phyloP scores from a whole-genome alignment of 2,797 vertebrate species.

The Liparis tanakae region DNA sequence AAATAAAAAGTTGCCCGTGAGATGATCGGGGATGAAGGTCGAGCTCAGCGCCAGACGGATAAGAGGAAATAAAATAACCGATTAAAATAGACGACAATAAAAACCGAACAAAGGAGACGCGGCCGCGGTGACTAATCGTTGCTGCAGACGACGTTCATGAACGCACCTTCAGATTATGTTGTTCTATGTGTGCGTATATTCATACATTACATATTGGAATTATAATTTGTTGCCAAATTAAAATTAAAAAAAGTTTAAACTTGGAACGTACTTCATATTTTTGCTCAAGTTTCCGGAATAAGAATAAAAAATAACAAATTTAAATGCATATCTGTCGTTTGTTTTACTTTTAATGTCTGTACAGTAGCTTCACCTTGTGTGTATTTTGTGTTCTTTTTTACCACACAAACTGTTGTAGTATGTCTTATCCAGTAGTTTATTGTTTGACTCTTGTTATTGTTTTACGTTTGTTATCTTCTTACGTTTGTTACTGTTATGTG shows the following conservation, averaged over 20 bases:
- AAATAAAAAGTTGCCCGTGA: background rate
- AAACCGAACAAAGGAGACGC: background rate
- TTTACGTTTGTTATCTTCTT: too few species aligned
- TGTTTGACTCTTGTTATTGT: too few species aligned
- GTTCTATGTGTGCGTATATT: background rate
- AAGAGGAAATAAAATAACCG: background rate
- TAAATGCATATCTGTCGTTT: background rate
- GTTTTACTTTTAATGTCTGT: background rate
- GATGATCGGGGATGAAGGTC: background rate
- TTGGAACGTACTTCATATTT: background rate
- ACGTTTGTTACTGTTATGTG: too few species aligned
- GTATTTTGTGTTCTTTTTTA: too few species aligned
- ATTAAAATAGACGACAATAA: background rate
- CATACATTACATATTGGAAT: background rate
- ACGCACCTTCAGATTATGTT: background rate
- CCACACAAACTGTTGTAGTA: too few species aligned
- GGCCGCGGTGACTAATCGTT: too few species aligned
- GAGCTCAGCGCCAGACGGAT: background rate
- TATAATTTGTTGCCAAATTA: background rate
- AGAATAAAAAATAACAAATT: background rate
- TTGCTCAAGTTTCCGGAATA: background rate
- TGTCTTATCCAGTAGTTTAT: too few species aligned
- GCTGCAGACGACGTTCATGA: too few species aligned
- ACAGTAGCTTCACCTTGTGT: too few species aligned
- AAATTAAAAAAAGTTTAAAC: background rate